phyloP scores from a whole-genome alignment of 2,888 invertebrate species.

The Galerucella nymphaeae region DNA sequence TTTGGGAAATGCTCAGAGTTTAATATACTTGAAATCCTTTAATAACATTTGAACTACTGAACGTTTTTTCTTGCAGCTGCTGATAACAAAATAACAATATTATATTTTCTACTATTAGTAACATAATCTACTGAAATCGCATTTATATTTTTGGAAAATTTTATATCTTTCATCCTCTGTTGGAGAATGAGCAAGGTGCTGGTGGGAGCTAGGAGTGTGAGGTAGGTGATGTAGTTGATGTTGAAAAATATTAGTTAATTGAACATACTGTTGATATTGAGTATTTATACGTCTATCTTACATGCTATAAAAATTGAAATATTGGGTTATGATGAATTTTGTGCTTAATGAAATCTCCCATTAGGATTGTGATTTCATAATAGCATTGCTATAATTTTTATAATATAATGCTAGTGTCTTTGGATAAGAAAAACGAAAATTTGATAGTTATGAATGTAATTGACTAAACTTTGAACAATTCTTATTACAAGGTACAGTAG shows the following conservation, averaged over 20 bases:
- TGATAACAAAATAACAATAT: background rate
- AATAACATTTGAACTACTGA: constrained; percentile 5
- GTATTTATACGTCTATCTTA: background rate
- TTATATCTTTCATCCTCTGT: background rate
- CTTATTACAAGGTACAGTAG: too few species aligned
- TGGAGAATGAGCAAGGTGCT: background rate
- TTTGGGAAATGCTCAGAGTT: background rate
- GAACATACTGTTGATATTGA: background rate
- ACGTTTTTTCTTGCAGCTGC: constrained; percentile 24
- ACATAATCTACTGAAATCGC: constrained; percentile 2
- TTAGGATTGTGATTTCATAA: too few species aligned
- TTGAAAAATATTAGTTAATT: background rate
- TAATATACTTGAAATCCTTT: background rate
- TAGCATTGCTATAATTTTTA: too few species aligned
- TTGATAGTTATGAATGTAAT: too few species aligned
- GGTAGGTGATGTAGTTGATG: constrained; percentile 27
- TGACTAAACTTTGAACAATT: too few species aligned
- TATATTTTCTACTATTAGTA: background rate
- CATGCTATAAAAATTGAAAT: too few species aligned
- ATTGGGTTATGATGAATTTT: too few species aligned
- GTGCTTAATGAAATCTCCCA: too few species aligned
- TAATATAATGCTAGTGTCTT: too few species aligned
- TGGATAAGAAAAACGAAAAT: too few species aligned
- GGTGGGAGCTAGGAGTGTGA: constrained; percentile 4
- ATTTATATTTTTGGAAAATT: background rate